phyloP scores from a whole-genome alignment of 2,113 vertebrate species.

The Callochromis pleurospilus region DNA sequence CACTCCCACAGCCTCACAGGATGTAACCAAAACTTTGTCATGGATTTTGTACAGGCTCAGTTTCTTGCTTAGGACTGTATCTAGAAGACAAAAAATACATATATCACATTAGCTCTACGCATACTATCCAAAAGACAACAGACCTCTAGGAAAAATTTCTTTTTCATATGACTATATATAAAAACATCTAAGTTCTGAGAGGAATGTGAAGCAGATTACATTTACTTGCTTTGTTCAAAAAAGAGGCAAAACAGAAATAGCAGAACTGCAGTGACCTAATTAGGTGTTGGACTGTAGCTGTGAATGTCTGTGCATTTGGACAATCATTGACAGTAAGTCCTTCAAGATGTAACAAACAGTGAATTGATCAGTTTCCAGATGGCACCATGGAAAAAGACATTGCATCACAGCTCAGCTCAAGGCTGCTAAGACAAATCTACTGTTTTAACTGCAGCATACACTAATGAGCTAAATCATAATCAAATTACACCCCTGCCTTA shows the following conservation, averaged over 20 bases:
- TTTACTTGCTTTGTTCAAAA: background rate
- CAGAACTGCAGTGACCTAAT: background rate
- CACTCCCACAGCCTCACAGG: background rate
- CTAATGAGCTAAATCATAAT: background rate
- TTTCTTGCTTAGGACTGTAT: background rate
- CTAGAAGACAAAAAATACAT: accelerated
- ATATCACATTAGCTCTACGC: background rate
- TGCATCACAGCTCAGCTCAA: background rate
- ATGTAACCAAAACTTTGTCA: background rate
- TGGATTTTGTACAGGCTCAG: background rate
- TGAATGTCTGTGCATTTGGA: background rate
- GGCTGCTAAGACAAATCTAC: background rate
- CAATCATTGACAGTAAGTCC: background rate
- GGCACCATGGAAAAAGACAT: background rate
- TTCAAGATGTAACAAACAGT: background rate
- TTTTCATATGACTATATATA: background rate
- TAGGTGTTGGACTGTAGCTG: background rate
- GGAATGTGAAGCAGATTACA: background rate
- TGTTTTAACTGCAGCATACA: background rate
- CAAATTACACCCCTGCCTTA: background rate
- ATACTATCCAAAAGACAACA: background rate
- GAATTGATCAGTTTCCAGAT: background rate
- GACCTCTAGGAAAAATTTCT: accelerated
- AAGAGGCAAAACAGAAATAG: background rate
- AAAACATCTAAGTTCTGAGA: background rate